Conservation (phyloP, 2,797 vertebrate genomes). For the Sarcophilus harrisii region DNA sequence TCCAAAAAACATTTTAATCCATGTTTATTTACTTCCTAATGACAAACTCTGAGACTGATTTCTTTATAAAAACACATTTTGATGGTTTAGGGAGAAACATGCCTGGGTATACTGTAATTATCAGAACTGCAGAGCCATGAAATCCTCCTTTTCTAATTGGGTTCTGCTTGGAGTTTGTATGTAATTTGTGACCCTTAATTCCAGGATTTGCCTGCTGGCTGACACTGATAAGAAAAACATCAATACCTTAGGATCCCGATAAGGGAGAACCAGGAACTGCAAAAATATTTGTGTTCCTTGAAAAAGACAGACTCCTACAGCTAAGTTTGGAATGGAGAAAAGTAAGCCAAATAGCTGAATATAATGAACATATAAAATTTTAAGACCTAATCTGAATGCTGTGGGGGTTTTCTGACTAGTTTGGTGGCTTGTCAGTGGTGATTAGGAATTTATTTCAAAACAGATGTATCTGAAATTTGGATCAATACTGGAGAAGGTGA, state of each 20-base stretch:
- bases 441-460: background rate
- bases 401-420: background rate
- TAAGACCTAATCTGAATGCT: slow-evolving; percentile 28
- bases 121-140: slow-evolving; percentile 47
- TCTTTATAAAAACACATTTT: slow-evolving; percentile 59
- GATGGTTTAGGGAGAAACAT: slow-evolving; percentile 58
- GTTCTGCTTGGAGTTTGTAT: slow-evolving; percentile 24
- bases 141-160: slow-evolving; percentile 35
- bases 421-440: background rate
- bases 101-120: slow-evolving; percentile 31
- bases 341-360: slow-evolving; percentile 52
- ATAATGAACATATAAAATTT: slow-evolving; percentile 39
- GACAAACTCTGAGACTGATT: slow-evolving; percentile 38
- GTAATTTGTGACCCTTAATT: slow-evolving; percentile 52
- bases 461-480: background rate
- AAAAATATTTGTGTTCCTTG: slow-evolving; percentile 52
- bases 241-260: background rate
- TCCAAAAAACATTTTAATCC: slow-evolving; percentile 48
- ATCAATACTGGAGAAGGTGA: background rate
- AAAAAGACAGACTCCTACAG: background rate
- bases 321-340: background rate
- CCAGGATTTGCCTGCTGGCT: slow-evolving; percentile 50
- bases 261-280: slow-evolving; percentile 31
- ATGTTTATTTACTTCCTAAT: slow-evolving; percentile 56
- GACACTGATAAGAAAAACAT: slow-evolving; percentile 57